These are phyloP conservation scores for silkworm (Bombyx mori) DNA, from an alignment of 1,140 invertebrate species.

Conservation along the genomic window ASM3026992v2 NC_085122.1:14244001-14244500, in stretches of 20 bases:
- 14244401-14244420: constrained; percentile 19
- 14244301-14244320: neutral
- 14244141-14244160: too few species aligned
- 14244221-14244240: neutral
- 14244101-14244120: neutral
- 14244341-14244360: constrained; percentile 2
- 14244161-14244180: too few species aligned
- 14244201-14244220: neutral
- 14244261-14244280: neutral
- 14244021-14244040: neutral
- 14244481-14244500: neutral
- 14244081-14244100: neutral
- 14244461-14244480: neutral
- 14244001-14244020: neutral
- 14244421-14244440: constrained; percentile 14
- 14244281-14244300: neutral
- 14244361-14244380: neutral
- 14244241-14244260: neutral
- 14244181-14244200: neutral
- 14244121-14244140: too few species aligned
- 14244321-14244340: neutral
- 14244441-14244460: constrained; percentile 9
- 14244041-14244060: constrained; percentile 4
- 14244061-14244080: constrained; percentile 3
- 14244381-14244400: constrained; percentile 6